Conservation (phyloP, 2,113 vertebrate genomes). For the Ciconia stormi region DNA sequence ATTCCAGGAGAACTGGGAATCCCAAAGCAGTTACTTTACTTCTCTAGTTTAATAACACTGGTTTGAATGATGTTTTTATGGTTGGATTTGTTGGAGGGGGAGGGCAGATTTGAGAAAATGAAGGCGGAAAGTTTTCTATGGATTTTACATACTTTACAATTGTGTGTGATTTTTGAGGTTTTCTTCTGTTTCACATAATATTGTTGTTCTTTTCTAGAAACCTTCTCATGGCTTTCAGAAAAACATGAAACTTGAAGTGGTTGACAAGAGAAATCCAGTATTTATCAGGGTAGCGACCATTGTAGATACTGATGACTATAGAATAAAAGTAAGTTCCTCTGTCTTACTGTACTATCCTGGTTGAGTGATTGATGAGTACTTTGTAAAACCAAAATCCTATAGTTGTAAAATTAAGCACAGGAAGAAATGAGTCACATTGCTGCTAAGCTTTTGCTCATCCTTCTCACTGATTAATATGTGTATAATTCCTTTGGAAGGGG, state of each 20-base stretch:
- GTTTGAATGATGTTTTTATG: neutral
- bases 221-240: slow-evolving; percentile 85
- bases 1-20: neutral
- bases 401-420: neutral
- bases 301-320: slow-evolving; percentile 82
- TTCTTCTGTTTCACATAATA: neutral
- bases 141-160: neutral
- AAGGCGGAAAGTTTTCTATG: neutral
- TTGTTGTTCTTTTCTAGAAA: slow-evolving; percentile 69
- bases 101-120: neutral
- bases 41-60: neutral
- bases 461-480: neutral
- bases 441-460: neutral
- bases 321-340: slow-evolving; percentile 79
- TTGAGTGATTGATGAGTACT: neutral
- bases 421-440: neutral
- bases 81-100: neutral
- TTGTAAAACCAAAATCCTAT: neutral
- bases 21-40: neutral
- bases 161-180: neutral
- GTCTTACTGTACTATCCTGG: neutral
- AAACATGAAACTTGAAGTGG: slow-evolving; percentile 84
- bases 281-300: slow-evolving; percentile 84
- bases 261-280: slow-evolving; percentile 85
- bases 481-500: neutral